Conservation (phyloP, 1,140 invertebrate species). For the Delia radicum region DNA sequence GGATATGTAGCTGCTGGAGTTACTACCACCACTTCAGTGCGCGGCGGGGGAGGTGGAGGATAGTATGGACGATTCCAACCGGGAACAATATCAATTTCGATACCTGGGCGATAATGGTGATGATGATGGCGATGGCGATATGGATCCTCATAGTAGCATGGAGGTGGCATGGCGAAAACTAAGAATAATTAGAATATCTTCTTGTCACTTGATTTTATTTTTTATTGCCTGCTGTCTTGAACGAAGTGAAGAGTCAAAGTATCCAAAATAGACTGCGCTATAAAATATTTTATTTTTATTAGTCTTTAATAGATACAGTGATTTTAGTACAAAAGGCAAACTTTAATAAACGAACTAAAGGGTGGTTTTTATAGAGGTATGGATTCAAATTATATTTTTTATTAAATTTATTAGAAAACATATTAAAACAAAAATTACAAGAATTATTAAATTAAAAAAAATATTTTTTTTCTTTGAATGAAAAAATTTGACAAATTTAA, state of each 20-base stretch:
- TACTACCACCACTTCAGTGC: conserved; percentile 16
- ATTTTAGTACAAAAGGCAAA: too few relatives aligned
- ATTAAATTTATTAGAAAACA: not conserved
- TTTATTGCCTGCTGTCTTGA: not conserved
- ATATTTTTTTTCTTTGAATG: not conserved
- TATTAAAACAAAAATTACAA: not conserved
- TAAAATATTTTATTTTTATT: not conserved
- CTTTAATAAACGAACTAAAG: too few relatives aligned
- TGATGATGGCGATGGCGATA: conserved; percentile 19
- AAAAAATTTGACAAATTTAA: too few relatives aligned
- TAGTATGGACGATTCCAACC: conserved; percentile 21
- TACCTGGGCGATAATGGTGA: conserved; percentile 23
- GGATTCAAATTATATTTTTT: too few relatives aligned
- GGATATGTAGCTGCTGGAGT: conserved; percentile 13
- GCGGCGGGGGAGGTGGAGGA: conserved; percentile 9
- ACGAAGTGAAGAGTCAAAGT: not conserved
- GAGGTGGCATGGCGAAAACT: conserved; percentile 1
- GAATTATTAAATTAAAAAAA: not conserved
- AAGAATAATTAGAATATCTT: too few relatives aligned
- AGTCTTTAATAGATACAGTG: not conserved
- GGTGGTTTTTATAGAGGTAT: too few relatives aligned
- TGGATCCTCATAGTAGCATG: conserved; percentile 9
- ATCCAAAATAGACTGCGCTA: conserved; percentile 3
- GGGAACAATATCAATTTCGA: conserved; percentile 24
- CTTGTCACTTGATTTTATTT: too few relatives aligned